Conservation (phyloP, 2,797 vertebrate genomes). For the Mycteria americana region DNA sequence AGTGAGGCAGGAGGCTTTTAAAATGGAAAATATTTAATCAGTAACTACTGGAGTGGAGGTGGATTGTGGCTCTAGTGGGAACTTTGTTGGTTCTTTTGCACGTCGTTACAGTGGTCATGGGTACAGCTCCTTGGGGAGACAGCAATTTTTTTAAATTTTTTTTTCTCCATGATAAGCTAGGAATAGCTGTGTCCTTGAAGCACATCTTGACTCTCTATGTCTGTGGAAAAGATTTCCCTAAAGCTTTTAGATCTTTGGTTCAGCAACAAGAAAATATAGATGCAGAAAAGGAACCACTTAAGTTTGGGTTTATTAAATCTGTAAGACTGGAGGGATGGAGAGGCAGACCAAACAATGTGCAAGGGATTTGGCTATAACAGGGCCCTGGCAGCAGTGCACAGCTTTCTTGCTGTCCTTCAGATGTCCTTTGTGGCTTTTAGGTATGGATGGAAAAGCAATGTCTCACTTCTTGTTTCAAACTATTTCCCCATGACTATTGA, state of each 20-base stretch:
- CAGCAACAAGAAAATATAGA: background rate
- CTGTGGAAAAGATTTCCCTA: background rate
- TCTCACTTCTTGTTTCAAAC: background rate
- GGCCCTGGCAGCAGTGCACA: background rate
- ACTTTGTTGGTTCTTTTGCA: background rate
- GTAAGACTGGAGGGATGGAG: background rate
- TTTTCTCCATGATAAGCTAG: background rate
- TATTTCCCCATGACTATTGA: background rate
- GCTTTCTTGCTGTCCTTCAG: constrained; percentile 6
- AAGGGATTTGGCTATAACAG: background rate
- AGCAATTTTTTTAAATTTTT: too few relatives aligned
- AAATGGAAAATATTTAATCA: background rate
- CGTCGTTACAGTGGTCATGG: background rate
- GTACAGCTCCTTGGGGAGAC: background rate
- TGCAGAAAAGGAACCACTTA: background rate
- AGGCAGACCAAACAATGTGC: background rate
- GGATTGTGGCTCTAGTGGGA: background rate
- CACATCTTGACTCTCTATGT: background rate
- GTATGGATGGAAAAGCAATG: background rate
- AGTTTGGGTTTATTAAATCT: background rate
- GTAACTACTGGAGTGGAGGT: background rate
- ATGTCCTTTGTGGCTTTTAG: constrained; percentile 1
- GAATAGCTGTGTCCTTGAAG: background rate
- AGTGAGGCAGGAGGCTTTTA: background rate
- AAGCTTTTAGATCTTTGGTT: background rate